Percentiles rank a stretch among this genome's conserved stretches.
Conservation (phyloP, 2,113 vertebrate genomes). For the Naja naja region DNA sequence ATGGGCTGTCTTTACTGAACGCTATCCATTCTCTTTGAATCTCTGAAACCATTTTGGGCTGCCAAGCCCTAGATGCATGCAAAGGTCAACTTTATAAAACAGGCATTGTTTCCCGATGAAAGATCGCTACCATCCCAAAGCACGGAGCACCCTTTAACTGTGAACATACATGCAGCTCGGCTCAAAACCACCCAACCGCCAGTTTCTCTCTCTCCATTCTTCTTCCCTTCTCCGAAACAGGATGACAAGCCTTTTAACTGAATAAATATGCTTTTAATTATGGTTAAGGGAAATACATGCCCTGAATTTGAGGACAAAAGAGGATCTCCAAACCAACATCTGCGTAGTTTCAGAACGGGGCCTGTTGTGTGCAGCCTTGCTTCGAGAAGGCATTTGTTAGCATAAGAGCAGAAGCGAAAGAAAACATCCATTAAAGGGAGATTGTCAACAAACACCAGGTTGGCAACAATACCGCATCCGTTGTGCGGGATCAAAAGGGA, state of each 20-base stretch:
- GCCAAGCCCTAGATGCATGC: not conserved
- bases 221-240: not conserved
- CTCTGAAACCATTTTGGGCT: not conserved
- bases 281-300: not conserved
- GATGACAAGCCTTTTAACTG: not conserved
- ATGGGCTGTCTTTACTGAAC: not conserved
- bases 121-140: not conserved
- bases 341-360: not conserved
- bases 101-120: not conserved
- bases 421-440: not conserved
- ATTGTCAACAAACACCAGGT: not conserved
- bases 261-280: conserved; percentile 5
- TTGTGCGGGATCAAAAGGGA: not conserved
- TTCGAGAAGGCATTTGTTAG: not conserved
- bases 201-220: not conserved
- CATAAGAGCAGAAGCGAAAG: not conserved
- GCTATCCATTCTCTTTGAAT: not conserved
- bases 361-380: not conserved
- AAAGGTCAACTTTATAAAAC: conserved; percentile 1
- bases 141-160: conserved; percentile 7
- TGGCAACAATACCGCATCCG: not conserved
- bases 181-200: not conserved
- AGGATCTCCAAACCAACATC: conserved; percentile 3
- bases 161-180: not conserved
- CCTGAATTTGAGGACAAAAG: not conserved